Conservation (phyloP, 2,888 invertebrate genomes). For the Yponomeuta plumbellus region DNA sequence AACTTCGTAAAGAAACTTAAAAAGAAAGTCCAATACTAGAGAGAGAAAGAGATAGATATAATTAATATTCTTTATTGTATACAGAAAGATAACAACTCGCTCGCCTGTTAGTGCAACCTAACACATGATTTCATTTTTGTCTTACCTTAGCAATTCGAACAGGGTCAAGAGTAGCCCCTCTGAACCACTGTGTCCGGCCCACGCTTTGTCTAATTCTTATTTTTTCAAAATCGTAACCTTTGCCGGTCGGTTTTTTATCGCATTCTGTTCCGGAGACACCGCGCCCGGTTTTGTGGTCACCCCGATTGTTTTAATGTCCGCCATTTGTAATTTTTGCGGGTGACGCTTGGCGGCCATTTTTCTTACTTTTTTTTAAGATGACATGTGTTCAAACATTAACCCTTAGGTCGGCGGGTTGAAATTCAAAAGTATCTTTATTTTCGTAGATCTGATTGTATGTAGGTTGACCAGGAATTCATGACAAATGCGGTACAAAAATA, state of each 20-base stretch:
- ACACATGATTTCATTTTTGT: no score
- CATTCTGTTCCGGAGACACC: slow-evolving; percentile 74
- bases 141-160: neutral
- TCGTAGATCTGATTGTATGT: no score
- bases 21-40: no score
- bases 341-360: neutral
- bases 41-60: no score
- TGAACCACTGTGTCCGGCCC: slow-evolving; percentile 49
- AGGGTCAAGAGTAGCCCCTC: neutral
- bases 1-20: no score
- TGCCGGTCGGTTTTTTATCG: slow-evolving; percentile 66
- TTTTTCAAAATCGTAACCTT: slow-evolving; percentile 75
- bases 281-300: slow-evolving; percentile 45
- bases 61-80: no score
- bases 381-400: neutral
- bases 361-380: neutral
- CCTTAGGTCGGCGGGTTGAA: neutral
- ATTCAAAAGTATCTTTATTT: neutral
- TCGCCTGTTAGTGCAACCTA: no score
- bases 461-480: no score
- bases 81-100: no score
- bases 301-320: slow-evolving; percentile 69
- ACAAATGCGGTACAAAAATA: no score
- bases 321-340: slow-evolving; percentile 69
- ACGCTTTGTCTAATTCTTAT: slow-evolving; percentile 74